Percentiles rank a stretch among this genome's conserved stretches.
Conservation (phyloP, 2,113 vertebrate species). For the Sminthopsis crassicaudata region DNA sequence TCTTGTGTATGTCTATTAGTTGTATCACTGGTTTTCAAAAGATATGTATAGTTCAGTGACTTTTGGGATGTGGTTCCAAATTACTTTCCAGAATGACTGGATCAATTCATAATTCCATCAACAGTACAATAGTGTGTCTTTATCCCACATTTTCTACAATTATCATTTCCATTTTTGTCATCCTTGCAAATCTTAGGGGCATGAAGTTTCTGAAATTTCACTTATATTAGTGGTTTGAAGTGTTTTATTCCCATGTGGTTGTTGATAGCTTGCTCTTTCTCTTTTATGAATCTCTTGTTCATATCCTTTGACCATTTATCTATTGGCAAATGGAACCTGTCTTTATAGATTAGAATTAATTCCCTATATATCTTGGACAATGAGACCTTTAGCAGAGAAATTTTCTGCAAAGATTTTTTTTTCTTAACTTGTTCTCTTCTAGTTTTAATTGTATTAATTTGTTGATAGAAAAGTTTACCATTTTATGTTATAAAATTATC, state of each 20-base stretch:
- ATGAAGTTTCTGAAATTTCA: background rate
- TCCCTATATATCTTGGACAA: background rate
- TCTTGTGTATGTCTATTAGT: background rate
- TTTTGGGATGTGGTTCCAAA: background rate
- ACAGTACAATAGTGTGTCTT: background rate
- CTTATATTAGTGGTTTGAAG: background rate
- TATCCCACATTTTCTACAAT: background rate
- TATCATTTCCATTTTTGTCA: background rate
- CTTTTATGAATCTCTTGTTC: background rate
- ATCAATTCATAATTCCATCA: background rate
- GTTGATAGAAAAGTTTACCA: background rate
- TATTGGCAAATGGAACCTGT: background rate
- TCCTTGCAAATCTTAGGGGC: background rate
- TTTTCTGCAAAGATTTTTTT: background rate
- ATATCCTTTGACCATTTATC: background rate
- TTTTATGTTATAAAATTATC: background rate
- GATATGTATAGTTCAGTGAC: background rate
- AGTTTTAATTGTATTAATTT: background rate
- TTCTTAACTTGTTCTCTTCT: background rate
- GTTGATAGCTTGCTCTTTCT: background rate
- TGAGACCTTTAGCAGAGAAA: background rate
- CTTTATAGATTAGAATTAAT: background rate
- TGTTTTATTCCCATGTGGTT: background rate
- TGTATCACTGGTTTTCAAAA: background rate
- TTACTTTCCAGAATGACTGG: background rate